Percentiles rank a stretch among this genome's conserved stretches.
phyloP scores from a whole-genome alignment of 2,113 vertebrate genomes.

The Cygnus atratus region DNA sequence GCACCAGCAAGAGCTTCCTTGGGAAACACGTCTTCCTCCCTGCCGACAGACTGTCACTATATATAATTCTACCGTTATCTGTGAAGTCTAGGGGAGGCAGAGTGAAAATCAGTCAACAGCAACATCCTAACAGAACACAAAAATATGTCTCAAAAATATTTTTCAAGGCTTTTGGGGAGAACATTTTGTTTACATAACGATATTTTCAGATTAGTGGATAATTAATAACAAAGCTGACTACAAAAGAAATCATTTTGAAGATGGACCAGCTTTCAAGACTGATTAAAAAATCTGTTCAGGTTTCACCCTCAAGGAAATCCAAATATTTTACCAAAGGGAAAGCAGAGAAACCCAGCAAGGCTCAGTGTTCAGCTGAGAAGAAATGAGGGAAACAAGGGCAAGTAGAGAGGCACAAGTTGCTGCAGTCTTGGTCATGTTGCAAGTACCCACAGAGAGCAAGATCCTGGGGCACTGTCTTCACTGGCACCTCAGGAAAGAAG shows the following conservation, averaged over 20 bases:
- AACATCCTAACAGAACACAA: background rate
- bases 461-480: background rate
- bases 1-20: background rate
- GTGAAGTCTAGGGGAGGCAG: slow-evolving; percentile 7
- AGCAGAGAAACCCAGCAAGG: background rate
- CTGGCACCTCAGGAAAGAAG: background rate
- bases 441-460: background rate
- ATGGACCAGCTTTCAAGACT: background rate
- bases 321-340: background rate
- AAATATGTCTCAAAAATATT: background rate
- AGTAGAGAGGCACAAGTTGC: background rate
- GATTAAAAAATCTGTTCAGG: background rate
- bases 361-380: background rate
- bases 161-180: background rate
- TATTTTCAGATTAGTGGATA: background rate
- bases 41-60: background rate
- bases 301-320: background rate
- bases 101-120: background rate
- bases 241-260: background rate
- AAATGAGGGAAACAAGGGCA: background rate
- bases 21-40: background rate
- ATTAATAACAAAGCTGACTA: background rate
- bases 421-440: background rate
- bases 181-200: background rate
- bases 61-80: background rate